phyloP scores from a whole-genome alignment of 2,113 vertebrate genomes.

The Calyptomena viridis region DNA sequence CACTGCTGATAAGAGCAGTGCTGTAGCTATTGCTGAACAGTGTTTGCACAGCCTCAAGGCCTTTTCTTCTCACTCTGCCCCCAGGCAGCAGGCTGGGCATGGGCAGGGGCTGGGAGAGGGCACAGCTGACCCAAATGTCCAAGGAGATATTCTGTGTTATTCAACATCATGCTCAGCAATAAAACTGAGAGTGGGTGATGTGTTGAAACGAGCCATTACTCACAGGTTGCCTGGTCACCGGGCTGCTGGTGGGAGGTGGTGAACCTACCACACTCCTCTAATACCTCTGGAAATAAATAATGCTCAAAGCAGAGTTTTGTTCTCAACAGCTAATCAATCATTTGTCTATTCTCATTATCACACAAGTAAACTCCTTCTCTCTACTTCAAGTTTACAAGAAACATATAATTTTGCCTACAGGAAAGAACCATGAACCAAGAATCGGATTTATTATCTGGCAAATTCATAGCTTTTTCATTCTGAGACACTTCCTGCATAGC shows the following conservation, averaged over 20 bases:
- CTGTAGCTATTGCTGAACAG: background rate
- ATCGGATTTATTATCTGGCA: background rate
- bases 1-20: background rate
- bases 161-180: background rate
- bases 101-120: background rate
- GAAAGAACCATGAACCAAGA: constrained; percentile 41
- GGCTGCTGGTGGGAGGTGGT: background rate
- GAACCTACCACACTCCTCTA: background rate
- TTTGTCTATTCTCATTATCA: constrained; percentile 19
- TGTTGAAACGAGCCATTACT: background rate
- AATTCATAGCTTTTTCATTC: constrained; percentile 56
- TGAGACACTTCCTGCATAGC: constrained; percentile 46
- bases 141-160: background rate
- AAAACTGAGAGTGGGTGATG: background rate
- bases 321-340: background rate
- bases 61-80: background rate
- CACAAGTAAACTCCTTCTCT: background rate
- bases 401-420: constrained; percentile 26
- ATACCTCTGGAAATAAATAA: background rate
- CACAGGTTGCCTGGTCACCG: background rate
- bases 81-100: background rate
- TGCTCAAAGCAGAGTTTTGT: background rate
- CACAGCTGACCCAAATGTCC: background rate
- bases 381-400: constrained; percentile 60
- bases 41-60: too few relatives aligned